These are phyloP conservation scores for Danio albolineatus DNA, from an alignment of 2,797 vertebrate species.

Conservation along the genomic window DNA sequence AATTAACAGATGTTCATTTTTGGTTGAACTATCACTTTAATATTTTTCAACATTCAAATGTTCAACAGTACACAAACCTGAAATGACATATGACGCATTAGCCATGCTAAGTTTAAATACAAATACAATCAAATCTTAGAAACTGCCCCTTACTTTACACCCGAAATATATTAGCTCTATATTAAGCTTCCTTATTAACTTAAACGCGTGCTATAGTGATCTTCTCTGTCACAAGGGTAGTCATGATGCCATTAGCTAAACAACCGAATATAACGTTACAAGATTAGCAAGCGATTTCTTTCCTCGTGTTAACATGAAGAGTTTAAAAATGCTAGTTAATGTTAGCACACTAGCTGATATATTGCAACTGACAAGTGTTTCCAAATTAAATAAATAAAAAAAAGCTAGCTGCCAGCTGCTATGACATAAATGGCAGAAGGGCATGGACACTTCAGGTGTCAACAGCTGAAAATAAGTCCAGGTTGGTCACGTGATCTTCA, in stretches of 20 bases:
- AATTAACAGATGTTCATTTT: no score
- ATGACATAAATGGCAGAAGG: not conserved
- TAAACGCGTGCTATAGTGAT: no score
- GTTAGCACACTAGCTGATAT: not conserved
- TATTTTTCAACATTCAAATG: no score
- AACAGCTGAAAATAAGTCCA: conserved; percentile 19
- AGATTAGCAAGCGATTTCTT: not conserved
- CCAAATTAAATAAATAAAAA: not conserved
- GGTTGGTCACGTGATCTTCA: conserved; percentile 6
- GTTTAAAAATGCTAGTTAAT: not conserved
- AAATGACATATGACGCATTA: not conserved
- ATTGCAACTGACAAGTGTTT: not conserved
- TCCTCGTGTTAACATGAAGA: not conserved
- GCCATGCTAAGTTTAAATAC: not conserved
- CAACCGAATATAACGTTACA: not conserved
- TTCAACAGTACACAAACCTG: no score
- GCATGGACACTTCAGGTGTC: conserved; percentile 4
- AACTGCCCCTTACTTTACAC: no score
- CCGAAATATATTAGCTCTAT: no score
- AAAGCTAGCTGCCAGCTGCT: not conserved
- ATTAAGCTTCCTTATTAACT: no score
- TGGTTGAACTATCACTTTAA: no score
- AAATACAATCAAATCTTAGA: no score
- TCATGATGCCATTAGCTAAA: not conserved
- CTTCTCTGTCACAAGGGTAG: not conserved